Base-by-base conservation (phyloP, 2,113 vertebrate species). In the Salvelinus alpinus region DNA sequence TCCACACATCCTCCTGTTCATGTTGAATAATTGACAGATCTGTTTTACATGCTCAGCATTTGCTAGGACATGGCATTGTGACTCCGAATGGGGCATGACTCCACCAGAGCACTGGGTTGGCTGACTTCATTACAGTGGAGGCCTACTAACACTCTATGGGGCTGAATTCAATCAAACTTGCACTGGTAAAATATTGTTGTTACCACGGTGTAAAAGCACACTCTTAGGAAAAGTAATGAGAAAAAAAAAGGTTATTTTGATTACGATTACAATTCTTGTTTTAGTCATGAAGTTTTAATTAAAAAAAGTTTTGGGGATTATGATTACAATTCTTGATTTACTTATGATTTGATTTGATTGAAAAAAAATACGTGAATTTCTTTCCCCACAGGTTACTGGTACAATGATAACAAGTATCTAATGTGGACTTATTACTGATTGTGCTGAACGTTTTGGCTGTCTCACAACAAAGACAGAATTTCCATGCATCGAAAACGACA, bases 21-120 rank as follows among this genome's bases (percentile, higher is more conserved):
- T 91, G 90, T 87, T 91, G 90, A 92, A 91, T 92, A 92, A 93
- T 90, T 93, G 91, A 92, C 88, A 91, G 87, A 89, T 92, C 90
- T 91, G 90, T 93, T 92, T 91, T 91, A 92, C 91, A 92, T 93
- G 90, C 91, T 90, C 90, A 88, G 87, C 91, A 90, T 92, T 92
- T 92, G 91, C 89, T 88, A 89, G 89, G 90, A 91, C 91, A 92
- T 90, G 91, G 88, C 84, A 90, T 88, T 91, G 91, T 90, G 90
- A 88, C 91, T 92, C 89, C 85, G 89, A 92, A 91, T 78, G 87
- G 87, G 87, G 89, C 90, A 87, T 81, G 89, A 85, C 89, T 91
- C 88, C 4, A 82, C 86, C 87, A 90, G 88, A 84, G 82, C 83
- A 79, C 27, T 12, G 77, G 64, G 86, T 84, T 84, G 83, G 81